Evolutionary conservation across 2,888 invertebrate genomes (phyloP).

Genomic region (Dyspetes luteomarginatus): DNA sequence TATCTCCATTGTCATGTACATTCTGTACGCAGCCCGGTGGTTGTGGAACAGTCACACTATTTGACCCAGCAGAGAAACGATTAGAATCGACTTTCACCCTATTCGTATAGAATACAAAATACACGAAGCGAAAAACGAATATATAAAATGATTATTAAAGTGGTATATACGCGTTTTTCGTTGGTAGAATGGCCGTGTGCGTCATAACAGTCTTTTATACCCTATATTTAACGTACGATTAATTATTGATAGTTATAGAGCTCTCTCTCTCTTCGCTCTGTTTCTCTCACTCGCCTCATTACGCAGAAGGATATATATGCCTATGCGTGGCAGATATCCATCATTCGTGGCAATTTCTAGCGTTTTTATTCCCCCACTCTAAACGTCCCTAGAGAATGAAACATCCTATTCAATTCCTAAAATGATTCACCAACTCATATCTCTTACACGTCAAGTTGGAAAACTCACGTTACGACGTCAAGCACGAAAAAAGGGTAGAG

Average conservation of each 20-base stretch:
- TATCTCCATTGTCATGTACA: background rate
- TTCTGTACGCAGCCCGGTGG: background rate
- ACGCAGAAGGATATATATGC: conserved; percentile 20
- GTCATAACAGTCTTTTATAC: conserved; percentile 56
- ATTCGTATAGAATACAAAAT: background rate
- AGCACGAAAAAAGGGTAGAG: background rate
- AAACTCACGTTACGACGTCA: background rate
- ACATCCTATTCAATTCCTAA: background rate
- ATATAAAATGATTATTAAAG: conserved; percentile 44
- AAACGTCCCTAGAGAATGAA: background rate
- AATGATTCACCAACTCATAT: conserved; percentile 30
- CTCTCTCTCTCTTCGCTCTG: conserved; percentile 50
- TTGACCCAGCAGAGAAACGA: conserved; percentile 21
- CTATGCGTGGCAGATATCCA: conserved; percentile 35
- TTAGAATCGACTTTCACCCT: background rate
- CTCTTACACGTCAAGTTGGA: background rate
- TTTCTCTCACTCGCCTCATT: conserved; percentile 15
- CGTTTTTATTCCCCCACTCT: background rate
- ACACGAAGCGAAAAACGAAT: conserved; percentile 33
- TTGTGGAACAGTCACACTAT: background rate
- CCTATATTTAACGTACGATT: conserved; percentile 78
- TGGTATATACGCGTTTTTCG: conserved; percentile 3
- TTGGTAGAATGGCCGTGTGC: background rate
- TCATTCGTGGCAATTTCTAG: conserved; percentile 42
- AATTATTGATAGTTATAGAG: conserved; percentile 79